These are phyloP conservation scores for Leptopilina syphax DNA, from an alignment of 2,888 invertebrate genomes.

Conservation along the genomic window DNA sequence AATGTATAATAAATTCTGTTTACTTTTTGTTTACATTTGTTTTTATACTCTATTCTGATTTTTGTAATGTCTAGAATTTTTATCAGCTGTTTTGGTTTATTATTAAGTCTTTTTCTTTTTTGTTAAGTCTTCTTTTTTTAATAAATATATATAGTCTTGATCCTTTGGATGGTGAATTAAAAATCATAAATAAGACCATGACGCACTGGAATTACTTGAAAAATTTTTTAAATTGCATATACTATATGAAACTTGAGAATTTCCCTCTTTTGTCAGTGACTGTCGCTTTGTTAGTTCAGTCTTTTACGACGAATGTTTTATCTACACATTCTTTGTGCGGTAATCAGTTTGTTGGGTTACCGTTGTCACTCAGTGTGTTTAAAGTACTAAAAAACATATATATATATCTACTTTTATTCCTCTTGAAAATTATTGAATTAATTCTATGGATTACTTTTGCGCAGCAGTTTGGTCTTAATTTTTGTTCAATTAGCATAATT, in stretches of 20 bases:
- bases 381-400: background rate
- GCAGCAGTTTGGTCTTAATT: background rate
- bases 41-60: no score
- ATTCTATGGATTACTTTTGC: background rate
- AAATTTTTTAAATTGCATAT: background rate
- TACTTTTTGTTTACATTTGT: no score
- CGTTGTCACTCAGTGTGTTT: conserved; percentile 25
- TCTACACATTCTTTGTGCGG: conserved; percentile 31
- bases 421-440: background rate
- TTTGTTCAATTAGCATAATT: background rate
- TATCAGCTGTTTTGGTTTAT: no score
- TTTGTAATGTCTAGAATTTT: no score
- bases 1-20: no score
- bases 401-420: conserved; percentile 30
- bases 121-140: no score
- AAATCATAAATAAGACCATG: no score
- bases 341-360: conserved; percentile 40
- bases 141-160: no score
- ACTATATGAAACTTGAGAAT: conserved; percentile 13
- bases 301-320: conserved; percentile 38
- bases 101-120: no score
- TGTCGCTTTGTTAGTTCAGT: conserved; percentile 33
- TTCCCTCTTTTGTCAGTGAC: conserved; percentile 11
- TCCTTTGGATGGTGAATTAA: no score
- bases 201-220: no score